Evolutionary conservation across 2,113 vertebrate genomes (phyloP).

Genomic region (Corythornis cristatus): DNA sequence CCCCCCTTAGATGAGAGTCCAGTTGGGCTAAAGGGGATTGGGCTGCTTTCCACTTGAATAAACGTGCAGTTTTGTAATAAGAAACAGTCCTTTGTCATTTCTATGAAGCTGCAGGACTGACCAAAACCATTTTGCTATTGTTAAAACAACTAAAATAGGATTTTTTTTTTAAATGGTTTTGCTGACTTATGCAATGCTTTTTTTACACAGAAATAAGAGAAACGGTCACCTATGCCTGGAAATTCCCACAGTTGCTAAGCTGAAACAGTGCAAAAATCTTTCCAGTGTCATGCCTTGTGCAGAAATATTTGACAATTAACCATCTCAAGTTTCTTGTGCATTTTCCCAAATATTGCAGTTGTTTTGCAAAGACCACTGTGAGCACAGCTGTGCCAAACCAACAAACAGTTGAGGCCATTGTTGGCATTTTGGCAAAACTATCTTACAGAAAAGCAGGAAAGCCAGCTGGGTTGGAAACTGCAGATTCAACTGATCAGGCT

Average conservation of each 20-base stretch:
- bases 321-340: neutral
- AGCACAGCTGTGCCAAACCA: conserved; percentile 45
- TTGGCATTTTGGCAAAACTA: conserved; percentile 49
- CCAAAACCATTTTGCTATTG: neutral
- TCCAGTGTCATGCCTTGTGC: conserved; percentile 3
- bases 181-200: neutral
- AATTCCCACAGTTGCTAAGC: conserved; percentile 31
- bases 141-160: neutral
- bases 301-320: conserved; percentile 38
- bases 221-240: conserved; percentile 4
- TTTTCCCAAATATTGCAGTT: conserved; percentile 53
- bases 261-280: conserved; percentile 39
- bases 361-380: conserved; percentile 31
- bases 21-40: conserved; percentile 32
- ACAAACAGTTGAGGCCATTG: conserved; percentile 24
- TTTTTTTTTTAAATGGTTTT: neutral
- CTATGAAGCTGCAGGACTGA: neutral
- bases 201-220: neutral
- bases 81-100: neutral
- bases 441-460: neutral
- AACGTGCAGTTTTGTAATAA: neutral
- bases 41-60: conserved; percentile 11
- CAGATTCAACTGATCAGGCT: neutral
- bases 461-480: conserved; percentile 26
- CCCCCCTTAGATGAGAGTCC: neutral